Evolutionary conservation across 1,140 invertebrate genomes (phyloP), one percentile per base, ranked within the genome.

Genomic region (Drosophila tristis): DNA sequence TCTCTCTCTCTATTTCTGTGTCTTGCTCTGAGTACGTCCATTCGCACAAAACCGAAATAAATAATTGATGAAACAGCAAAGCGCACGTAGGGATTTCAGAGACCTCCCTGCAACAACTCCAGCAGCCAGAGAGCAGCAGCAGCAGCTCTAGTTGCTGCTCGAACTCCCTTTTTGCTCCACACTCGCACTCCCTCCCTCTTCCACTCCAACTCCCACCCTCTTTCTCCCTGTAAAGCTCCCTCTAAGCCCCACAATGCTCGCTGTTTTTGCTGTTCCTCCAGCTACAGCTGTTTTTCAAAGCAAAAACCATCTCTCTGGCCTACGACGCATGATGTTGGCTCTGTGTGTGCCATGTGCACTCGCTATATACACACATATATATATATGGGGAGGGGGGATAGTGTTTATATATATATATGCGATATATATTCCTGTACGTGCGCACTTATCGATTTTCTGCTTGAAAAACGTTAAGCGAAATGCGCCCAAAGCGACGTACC

Each of bases 1-100:
- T 6, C 26, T 1, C n/a, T 3, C 50, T 15, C n/a, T 16, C 9
- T 23, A 16, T 11, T 26, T 25, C n/a, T 23, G 59, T n/a, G 25
- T 45, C 25, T 20, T 20, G 20, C 20, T 20, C 20, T 20, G 20
- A 1, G 20, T 20, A 20, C 45, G 25, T 56, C 55, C 61, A 58
- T 61, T 76, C 73, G 58, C 74, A 76, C 74, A 77, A 77, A 77
- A 77, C 74, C 74, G 74, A 77, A 77, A 78, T 78, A 78, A 78
- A 78, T 78, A 78, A 78, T 78, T 78, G 76, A 78, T 78, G 74
- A 78, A 78, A 78, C 74, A 78, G 76, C 76, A 78, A 78, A 78
- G 76, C 74, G 67, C 76, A 78, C 76, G 74, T 78, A 66, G 76
- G 76, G 76, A 78, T 78, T 78, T 78, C 29, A 71, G 50, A 8